Conservation (phyloP, 2,113 vertebrate genomes). For the Galemys pyrenaicus region DNA sequence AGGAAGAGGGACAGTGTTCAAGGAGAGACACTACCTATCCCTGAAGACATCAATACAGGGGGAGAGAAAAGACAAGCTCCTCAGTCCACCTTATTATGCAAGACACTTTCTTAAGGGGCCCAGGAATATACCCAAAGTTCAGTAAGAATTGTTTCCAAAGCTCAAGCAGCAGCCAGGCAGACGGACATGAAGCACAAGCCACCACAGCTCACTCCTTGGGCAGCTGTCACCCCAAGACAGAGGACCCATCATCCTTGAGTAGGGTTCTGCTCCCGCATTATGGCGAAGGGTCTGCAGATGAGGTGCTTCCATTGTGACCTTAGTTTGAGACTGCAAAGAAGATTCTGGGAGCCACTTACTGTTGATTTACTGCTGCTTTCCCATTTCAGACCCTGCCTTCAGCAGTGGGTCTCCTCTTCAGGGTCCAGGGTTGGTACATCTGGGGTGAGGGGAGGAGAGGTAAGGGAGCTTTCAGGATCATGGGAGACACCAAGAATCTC, state of each 20-base stretch:
- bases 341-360: not conserved
- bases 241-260: not conserved
- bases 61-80: conserved; percentile 51
- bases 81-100: conserved; percentile 39
- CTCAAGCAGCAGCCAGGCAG: conserved; percentile 45
- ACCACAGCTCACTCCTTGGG: conserved; percentile 66
- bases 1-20: not conserved
- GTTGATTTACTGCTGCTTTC: not conserved
- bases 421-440: not conserved
- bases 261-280: conserved; percentile 35
- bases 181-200: conserved; percentile 69
- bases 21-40: not conserved
- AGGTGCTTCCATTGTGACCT: conserved; percentile 61
- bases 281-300: conserved; percentile 56
- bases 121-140: conserved; percentile 57
- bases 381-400: not conserved
- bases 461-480: not conserved
- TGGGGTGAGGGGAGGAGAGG: not conserved
- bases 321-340: not conserved
- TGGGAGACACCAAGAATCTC: not conserved
- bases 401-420: not conserved
- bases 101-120: conserved; percentile 60
- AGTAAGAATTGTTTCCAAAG: conserved; percentile 46
- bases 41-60: not conserved
- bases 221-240: conserved; percentile 45